Base-by-base conservation (phyloP, 2,888 invertebrate species). In the Malthinus flaveolus region DNA sequence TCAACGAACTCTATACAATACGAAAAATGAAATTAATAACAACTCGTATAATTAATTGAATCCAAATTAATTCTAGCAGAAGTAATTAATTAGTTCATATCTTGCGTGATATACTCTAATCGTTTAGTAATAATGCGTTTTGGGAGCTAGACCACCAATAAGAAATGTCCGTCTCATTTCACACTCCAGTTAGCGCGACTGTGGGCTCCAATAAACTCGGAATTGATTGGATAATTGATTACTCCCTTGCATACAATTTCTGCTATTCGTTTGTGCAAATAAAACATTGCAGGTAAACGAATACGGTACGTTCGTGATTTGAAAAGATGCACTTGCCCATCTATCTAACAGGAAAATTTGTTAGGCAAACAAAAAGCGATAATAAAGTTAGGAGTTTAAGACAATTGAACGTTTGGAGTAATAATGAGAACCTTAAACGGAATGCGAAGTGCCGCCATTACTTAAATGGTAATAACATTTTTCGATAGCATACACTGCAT, bases 201-300 rank as follows among this genome's bases (percentile, higher is more conserved):
- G 66, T 69, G 59, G 68, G 71, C 71, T 71, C 61, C 71, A 70
- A 70, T 72, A 68, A 69, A 67, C 72, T 69, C 63, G 61, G 64
- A 61, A 63, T 67, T 71, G 73, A 73, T 73, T 73, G 72, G 71
- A 73, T 73, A 71, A 71, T 73, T 71, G 70, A 71, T 71, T 72
- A 68, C 69, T 69, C 59, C 23, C 23, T 23, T 23, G 23, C 23
- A 23, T 23, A 23, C 23, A 23, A 23, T 42, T 15, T 23, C 59
- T 59, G 53, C 70, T 71, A 69, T 72, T 71, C 70, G 66, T 69
- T n/a, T 68, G 69, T 66, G 60, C 70, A 71, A 71, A 72, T 71
- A 71, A 72, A 60, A 60, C 51, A 56, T 52, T 45, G 36, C 45
- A 60, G 58, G 35, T 56, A 54, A 50, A 54, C 56, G 62, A 56